A percentile compares a stretch with the other conserved stretches of the same genome.
These are phyloP conservation scores for Clarias gariepinus DNA, from an alignment of 2,113 vertebrate genomes.

Conservation along the genomic window DNA sequence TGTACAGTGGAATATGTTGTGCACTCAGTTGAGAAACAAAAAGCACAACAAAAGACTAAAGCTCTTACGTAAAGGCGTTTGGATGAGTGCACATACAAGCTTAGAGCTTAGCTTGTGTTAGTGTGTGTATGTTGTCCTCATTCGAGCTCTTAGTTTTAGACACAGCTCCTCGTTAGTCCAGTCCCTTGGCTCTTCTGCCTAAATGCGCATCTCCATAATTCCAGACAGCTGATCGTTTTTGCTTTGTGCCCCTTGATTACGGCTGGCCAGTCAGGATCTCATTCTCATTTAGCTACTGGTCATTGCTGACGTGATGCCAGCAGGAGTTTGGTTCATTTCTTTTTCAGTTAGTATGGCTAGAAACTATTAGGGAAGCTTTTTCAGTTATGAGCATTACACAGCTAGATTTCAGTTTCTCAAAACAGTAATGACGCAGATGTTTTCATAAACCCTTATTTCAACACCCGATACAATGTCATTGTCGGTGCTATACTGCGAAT, in stretches of 20 bases:
- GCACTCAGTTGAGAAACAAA: slow-evolving; percentile 59
- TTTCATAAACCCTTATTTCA: background rate
- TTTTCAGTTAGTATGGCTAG: slow-evolving; percentile 17
- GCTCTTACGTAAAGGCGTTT: slow-evolving; percentile 60
- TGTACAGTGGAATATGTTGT: slow-evolving; percentile 49
- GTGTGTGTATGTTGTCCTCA: background rate
- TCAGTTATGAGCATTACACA: background rate
- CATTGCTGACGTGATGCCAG: slow-evolving; percentile 31
- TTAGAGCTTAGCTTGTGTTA: slow-evolving; percentile 21
- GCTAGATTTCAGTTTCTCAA: background rate
- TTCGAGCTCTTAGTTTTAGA: slow-evolving; percentile 46
- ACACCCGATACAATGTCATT: background rate
- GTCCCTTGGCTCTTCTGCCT: background rate
- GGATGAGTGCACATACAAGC: slow-evolving; percentile 50
- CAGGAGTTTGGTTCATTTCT: background rate
- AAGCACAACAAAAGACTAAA: slow-evolving; percentile 55
- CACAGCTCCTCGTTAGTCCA: slow-evolving; percentile 42
- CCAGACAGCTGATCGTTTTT: slow-evolving; percentile 38
- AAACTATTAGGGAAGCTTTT: background rate
- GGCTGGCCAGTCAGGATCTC: slow-evolving; percentile 20
- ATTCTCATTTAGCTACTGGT: slow-evolving; percentile 21
- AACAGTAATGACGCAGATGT: background rate
- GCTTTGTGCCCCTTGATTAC: slow-evolving; percentile 31
- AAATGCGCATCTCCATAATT: slow-evolving; percentile 26
- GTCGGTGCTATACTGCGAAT: background rate